These are phyloP conservation scores for Ichneumoninae sp. DNA, from an alignment of 2,888 invertebrate species.

Conservation along the genomic window DNA sequence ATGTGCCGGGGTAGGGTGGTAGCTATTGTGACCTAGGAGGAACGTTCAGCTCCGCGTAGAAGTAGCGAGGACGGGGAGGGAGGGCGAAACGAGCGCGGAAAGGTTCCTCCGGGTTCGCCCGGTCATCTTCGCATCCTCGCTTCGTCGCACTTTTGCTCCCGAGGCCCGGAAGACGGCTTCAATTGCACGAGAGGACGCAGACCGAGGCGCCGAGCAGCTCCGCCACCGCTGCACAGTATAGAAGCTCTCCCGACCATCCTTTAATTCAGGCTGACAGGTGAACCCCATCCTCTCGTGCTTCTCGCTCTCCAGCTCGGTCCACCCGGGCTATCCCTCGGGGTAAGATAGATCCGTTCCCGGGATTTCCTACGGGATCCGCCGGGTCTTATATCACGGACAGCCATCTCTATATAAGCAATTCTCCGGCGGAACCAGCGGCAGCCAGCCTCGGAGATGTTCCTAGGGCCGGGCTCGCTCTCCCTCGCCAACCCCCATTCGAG, in stretches of 20 bases:
- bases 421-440: slow-evolving; percentile 54
- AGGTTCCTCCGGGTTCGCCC: slow-evolving; percentile 30
- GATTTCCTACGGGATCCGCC: slow-evolving; percentile 84
- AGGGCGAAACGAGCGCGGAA: slow-evolving; percentile 5
- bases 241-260: slow-evolving; percentile 84
- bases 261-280: slow-evolving; percentile 87
- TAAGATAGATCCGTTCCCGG: slow-evolving; percentile 84
- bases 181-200: slow-evolving; percentile 73
- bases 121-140: slow-evolving; percentile 57
- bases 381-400: slow-evolving; percentile 84
- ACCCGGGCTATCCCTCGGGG: slow-evolving; percentile 82
- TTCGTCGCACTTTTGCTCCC: slow-evolving; percentile 51
- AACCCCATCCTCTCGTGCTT: slow-evolving; percentile 76
- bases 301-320: slow-evolving; percentile 66
- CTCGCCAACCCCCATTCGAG: slow-evolving; percentile 47
- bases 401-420: slow-evolving; percentile 83
- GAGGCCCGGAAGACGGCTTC: slow-evolving; percentile 69
- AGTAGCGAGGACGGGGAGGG: slow-evolving; percentile 20
- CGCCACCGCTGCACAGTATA: slow-evolving; percentile 55
- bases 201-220: slow-evolving; percentile 55
- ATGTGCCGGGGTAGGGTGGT: slow-evolving; percentile 26
- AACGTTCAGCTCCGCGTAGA: slow-evolving; percentile 10
- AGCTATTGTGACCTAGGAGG: neutral
- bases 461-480: slow-evolving; percentile 62
- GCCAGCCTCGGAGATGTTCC: slow-evolving; percentile 52